Percentiles rank a stretch among this genome's conserved stretches.
phyloP scores from a whole-genome alignment of 2,797 vertebrate genomes.

The Rhadinocentrus ornatus region DNA sequence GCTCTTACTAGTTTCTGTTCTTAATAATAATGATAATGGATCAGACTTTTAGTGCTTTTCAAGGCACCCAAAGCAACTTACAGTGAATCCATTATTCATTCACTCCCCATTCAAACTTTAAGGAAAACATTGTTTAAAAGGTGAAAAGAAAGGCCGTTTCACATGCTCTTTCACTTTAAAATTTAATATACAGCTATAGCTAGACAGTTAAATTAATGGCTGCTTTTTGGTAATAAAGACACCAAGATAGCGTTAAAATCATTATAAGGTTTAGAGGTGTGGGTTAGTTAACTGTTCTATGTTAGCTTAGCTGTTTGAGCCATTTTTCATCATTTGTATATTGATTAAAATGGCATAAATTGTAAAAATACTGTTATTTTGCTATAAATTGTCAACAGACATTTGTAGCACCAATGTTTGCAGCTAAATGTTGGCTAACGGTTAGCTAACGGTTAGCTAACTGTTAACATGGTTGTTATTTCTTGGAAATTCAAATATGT shows the following conservation, averaged over 20 bases:
- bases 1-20: not conserved
- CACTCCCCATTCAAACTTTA: not conserved
- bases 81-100: not conserved
- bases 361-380: no score
- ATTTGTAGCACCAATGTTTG: no score
- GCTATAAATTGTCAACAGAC: no score
- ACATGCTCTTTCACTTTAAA: no score
- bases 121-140: not conserved
- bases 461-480: no score
- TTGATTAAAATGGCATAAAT: not conserved
- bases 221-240: no score
- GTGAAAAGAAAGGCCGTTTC: not conserved
- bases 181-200: not conserved
- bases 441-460: no score
- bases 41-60: not conserved
- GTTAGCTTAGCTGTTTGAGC: not conserved
- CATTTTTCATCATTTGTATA: not conserved
- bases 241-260: no score
- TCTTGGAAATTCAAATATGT: no score
- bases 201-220: not conserved
- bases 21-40: not conserved
- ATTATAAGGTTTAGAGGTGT: not conserved
- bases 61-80: not conserved
- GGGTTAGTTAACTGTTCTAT: not conserved
- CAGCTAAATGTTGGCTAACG: no score